Conservation (phyloP, 1,140 invertebrate species). For the Heliconius congener region DNA sequence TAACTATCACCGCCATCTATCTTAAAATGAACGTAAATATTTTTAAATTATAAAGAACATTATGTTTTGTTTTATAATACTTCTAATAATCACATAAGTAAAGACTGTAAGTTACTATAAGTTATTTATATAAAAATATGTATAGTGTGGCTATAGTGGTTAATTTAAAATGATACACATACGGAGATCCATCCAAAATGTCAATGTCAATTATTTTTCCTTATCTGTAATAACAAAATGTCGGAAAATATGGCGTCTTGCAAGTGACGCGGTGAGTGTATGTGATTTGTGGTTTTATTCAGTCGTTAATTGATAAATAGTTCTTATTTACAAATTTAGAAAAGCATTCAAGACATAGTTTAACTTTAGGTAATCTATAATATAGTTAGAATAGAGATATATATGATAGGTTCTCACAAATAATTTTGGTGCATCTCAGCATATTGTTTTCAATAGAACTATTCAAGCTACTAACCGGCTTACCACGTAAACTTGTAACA, state of each 20-base stretch:
- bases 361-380: slow-evolving; percentile 20
- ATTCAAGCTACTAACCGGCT: neutral
- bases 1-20: too few relatives aligned
- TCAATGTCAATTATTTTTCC: neutral
- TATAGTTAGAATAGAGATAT: neutral
- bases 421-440: neutral
- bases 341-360: neutral
- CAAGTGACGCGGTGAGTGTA: slow-evolving; percentile 25
- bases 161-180: too few relatives aligned
- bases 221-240: slow-evolving; percentile 8
- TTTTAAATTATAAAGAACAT: too few relatives aligned
- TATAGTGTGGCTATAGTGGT: too few relatives aligned
- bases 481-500: neutral
- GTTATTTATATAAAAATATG: neutral
- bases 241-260: slow-evolving; percentile 29
- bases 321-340: neutral
- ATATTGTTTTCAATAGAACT: neutral
- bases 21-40: too few relatives aligned
- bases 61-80: too few relatives aligned
- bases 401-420: neutral
- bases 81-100: too few relatives aligned
- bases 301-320: neutral
- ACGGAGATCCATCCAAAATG: neutral
- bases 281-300: slow-evolving; percentile 8
- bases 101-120: too few relatives aligned